phyloP scores from a whole-genome alignment of 1,140 invertebrate genomes.

The Eriosoma lanigerum region DNA sequence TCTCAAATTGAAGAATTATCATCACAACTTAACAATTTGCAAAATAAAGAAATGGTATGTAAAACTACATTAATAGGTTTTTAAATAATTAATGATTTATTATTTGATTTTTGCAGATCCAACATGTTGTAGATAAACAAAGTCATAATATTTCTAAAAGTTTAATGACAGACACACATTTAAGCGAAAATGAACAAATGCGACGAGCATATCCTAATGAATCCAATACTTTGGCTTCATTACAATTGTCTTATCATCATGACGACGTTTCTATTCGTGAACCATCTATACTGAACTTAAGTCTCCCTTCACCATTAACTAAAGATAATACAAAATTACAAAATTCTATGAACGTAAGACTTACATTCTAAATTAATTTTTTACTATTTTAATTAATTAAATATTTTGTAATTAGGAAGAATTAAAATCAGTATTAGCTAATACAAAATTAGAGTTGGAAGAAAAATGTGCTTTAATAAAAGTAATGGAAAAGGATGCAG shows the following conservation, averaged over 20 bases:
- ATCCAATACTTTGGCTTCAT: constrained; percentile 22
- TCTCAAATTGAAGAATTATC: constrained; percentile 28
- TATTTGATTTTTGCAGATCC: background rate
- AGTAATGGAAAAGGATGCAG: constrained; percentile 45
- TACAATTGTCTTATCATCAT: constrained; percentile 43
- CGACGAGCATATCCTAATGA: constrained; percentile 21
- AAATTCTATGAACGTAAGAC: constrained; percentile 16
- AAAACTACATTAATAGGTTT: background rate
- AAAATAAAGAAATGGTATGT: constrained; percentile 34
- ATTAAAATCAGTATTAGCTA: constrained; percentile 6
- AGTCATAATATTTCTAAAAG: constrained; percentile 38
- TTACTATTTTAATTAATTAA: background rate
- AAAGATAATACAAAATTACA: constrained; percentile 30
- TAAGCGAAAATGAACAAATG: constrained; percentile 50
- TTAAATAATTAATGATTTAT: background rate
- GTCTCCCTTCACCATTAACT: constrained; percentile 4
- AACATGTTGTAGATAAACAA: background rate
- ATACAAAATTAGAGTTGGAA: constrained; percentile 26
- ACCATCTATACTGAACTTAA: constrained; percentile 22
- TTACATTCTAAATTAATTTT: background rate
- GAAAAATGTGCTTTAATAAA: constrained; percentile 40
- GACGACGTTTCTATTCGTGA: constrained; percentile 33
- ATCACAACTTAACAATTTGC: background rate
- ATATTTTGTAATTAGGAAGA: constrained; percentile 16
- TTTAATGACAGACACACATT: constrained; percentile 15